Conservation (phyloP, 2,113 vertebrate genomes). For the Acanthochromis polyacanthus region DNA sequence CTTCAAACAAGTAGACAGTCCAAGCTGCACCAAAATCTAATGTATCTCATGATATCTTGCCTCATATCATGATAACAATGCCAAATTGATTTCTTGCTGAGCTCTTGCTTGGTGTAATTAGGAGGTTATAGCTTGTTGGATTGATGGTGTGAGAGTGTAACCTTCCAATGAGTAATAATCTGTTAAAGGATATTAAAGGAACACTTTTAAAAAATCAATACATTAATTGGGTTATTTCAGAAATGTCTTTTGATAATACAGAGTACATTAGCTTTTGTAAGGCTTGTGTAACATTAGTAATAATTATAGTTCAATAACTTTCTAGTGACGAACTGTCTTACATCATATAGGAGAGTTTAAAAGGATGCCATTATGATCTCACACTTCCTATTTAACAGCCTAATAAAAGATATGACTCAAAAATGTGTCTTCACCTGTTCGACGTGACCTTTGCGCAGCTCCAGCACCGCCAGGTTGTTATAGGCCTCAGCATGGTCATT, state of each 20-base stretch:
- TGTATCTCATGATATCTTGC: neutral
- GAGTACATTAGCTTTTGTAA: neutral
- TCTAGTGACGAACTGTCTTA: neutral
- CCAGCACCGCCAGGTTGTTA: constrained; percentile 96
- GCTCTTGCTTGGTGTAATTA: neutral
- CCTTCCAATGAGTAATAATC: neutral
- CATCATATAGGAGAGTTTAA: constrained; percentile 3
- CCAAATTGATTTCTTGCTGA: neutral
- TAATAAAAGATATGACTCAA: constrained; percentile 4
- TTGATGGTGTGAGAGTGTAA: constrained; percentile 9
- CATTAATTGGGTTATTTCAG: neutral
- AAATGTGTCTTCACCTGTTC: constrained; percentile 88
- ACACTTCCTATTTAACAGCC: constrained; percentile 4
- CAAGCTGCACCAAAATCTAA: too few relatives aligned
- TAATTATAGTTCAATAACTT: neutral
- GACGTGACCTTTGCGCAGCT: constrained; percentile 90
- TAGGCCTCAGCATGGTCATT: constrained; percentile 95
- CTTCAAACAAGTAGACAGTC: too few relatives aligned
- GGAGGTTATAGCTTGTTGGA: neutral
- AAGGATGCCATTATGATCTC: neutral
- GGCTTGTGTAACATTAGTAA: neutral
- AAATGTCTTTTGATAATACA: neutral
- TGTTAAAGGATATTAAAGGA: too few relatives aligned
- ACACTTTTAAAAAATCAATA: neutral
- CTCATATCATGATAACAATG: neutral